Evolutionary conservation across 2,113 vertebrate species (phyloP).

Genomic region (Aleadryas rufinucha): DNA sequence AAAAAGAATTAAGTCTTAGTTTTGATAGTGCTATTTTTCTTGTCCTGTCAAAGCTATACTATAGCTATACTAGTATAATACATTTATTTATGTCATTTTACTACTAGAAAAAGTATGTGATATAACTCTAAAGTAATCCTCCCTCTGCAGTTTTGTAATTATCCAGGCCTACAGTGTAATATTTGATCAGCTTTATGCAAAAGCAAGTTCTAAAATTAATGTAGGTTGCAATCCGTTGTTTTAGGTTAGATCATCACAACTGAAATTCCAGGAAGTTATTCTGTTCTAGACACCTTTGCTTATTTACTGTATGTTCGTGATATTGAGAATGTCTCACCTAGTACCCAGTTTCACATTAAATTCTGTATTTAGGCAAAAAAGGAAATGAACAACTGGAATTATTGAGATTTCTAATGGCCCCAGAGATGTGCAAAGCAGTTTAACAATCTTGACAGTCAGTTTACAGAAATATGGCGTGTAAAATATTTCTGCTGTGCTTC

Average conservation of each 20-base stretch:
- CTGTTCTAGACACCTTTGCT: neutral
- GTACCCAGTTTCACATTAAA: neutral
- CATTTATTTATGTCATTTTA: neutral
- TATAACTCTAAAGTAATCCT: neutral
- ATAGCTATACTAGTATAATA: too few relatives aligned
- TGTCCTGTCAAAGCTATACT: neutral
- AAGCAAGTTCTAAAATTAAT: neutral
- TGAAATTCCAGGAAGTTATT: neutral
- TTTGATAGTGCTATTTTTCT: neutral
- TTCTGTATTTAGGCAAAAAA: neutral
- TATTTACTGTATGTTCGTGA: neutral
- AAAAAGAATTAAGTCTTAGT: neutral
- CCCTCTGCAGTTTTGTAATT: neutral
- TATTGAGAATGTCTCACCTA: neutral
- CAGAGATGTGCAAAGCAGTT: neutral
- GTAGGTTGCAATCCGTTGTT: neutral
- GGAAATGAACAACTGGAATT: neutral
- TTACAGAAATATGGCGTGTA: rapidly evolving
- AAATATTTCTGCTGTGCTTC: neutral
- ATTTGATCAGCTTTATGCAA: neutral
- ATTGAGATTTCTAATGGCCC: neutral
- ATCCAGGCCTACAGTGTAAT: neutral
- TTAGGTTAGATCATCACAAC: neutral
- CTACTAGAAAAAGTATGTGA: neutral
- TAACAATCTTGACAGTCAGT: neutral